Percentiles rank a stretch among this genome's conserved stretches.
Evolutionary conservation across 2,113 vertebrate species (phyloP).

Genomic region (Nibea albiflora): DNA sequence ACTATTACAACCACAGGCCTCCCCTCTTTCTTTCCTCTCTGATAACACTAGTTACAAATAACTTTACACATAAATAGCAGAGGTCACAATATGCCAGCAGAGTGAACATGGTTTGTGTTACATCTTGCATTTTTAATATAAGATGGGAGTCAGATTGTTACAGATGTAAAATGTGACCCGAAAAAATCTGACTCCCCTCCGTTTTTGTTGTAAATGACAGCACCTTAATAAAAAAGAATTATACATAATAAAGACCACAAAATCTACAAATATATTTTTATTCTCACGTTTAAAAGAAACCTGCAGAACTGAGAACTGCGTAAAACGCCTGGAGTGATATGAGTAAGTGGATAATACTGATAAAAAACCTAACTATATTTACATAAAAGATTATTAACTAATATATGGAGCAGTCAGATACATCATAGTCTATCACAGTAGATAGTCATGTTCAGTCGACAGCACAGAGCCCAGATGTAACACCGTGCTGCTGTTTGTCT

Average conservation of each 20-base stretch:
- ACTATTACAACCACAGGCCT: too few species aligned
- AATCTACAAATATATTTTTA: constrained; percentile 51
- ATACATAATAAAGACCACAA: background rate
- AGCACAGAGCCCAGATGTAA: constrained; percentile 80
- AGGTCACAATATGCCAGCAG: too few species aligned
- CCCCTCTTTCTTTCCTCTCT: too few species aligned
- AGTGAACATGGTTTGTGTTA: too few species aligned
- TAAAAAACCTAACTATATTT: background rate
- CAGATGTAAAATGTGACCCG: too few species aligned
- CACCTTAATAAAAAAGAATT: background rate
- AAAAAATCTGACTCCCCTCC: too few species aligned
- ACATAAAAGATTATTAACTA: constrained; percentile 11
- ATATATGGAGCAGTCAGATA: background rate
- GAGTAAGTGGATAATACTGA: constrained; percentile 1
- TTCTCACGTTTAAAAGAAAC: constrained; percentile 1
- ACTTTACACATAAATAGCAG: too few species aligned
- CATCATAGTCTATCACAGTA: constrained; percentile 64
- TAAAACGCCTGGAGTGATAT: too few species aligned
- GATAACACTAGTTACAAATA: too few species aligned
- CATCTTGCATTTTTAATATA: too few species aligned
- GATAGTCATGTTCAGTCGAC: constrained; percentile 74
- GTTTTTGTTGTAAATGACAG: too few species aligned
- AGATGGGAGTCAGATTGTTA: too few species aligned
- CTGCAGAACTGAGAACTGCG: background rate
- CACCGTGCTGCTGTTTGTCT: constrained; percentile 35